Base-by-base conservation (phyloP, 2,797 vertebrate species). In the Anabacerthia variegaticeps region DNA sequence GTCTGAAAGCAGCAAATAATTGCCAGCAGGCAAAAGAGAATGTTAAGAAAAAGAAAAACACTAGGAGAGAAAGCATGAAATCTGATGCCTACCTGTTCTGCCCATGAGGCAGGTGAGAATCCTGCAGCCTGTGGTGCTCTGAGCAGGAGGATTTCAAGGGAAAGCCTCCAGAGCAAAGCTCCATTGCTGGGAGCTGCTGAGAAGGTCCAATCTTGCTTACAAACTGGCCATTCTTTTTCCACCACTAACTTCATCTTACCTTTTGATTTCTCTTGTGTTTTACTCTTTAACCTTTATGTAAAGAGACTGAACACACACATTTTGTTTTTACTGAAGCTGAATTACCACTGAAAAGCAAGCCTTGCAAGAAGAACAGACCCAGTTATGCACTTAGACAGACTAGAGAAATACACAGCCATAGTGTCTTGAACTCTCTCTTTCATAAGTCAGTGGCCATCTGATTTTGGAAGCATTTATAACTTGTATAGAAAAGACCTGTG, bases 1-100 rank as follows among this genome's bases (percentile, higher is more conserved):
- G 66, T 43, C 88, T 96, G 27, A 76, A 93, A 96, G 78, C 46
- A 94, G 44, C 67, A 85, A 94, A 85, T 92, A 92, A 96, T 82
- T 95, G 58, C 65, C 76, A 97, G 72, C 12, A 92, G 80, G 85
- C 37, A 94, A 89, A 76, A 85, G 20, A 73, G 39, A 89, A 54
- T 69, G 92, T 95, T 94, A 85, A 76, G 86, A 19, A 69, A 92
- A 91, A 74, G 17, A 4, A 56, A 88, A 51, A 24, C 20, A 65
- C 18, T 9, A 82, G 14, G 62, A 63, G 37, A 85, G 55, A 91
- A 87, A 89, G 52, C 23, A 56, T 4, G 20, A 39, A 94, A 94
- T 76, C 23, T 54, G 49, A 13, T 39, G 48, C 15, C 87, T 91
- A 68, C 56, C 44, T 62, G 19, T 79, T 92, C 94, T 87, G 39